Evolutionary conservation across 2,888 invertebrate species (phyloP).

Genomic region (Caenorhabditis doughertyi): DNA sequence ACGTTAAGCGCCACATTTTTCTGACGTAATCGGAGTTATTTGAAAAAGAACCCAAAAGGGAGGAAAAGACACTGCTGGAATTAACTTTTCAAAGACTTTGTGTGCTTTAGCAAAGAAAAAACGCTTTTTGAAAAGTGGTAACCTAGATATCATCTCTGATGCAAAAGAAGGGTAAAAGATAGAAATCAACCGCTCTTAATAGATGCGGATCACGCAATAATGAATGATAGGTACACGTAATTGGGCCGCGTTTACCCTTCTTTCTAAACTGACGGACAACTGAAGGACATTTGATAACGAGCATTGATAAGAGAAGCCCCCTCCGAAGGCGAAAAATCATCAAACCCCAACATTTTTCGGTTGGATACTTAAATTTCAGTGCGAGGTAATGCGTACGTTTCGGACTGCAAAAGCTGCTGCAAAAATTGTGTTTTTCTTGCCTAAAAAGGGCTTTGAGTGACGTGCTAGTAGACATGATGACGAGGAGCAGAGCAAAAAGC

Average conservation of each 20-base stretch:
- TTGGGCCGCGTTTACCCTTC: too few relatives aligned
- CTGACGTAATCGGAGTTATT: too few relatives aligned
- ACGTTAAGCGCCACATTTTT: not conserved
- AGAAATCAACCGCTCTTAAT: constrained; percentile 8
- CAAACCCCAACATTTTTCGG: constrained; percentile 1
- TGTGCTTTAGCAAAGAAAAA: too few relatives aligned
- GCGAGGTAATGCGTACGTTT: not conserved
- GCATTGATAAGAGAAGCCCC: constrained; percentile 3
- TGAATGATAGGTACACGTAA: constrained; percentile 63
- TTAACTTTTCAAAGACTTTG: too few relatives aligned
- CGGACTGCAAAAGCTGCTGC: constrained; percentile 1
- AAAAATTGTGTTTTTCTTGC: too few relatives aligned
- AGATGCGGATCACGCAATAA: constrained; percentile 32
- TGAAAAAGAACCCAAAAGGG: too few relatives aligned
- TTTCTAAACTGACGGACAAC: constrained; percentile 11
- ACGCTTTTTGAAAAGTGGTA: too few relatives aligned
- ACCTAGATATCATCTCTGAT: not conserved
- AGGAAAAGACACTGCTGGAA: too few relatives aligned
- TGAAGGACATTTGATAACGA: constrained; percentile 36
- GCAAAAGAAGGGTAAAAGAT: too few relatives aligned
- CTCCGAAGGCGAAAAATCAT: constrained; percentile 4
- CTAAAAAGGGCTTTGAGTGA: too few relatives aligned
- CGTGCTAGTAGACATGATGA: too few relatives aligned
- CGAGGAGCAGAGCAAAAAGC: not conserved
- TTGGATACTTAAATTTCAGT: too few relatives aligned